Base-by-base conservation (phyloP, 2,797 vertebrate species). In the Mallotus villosus region DNA sequence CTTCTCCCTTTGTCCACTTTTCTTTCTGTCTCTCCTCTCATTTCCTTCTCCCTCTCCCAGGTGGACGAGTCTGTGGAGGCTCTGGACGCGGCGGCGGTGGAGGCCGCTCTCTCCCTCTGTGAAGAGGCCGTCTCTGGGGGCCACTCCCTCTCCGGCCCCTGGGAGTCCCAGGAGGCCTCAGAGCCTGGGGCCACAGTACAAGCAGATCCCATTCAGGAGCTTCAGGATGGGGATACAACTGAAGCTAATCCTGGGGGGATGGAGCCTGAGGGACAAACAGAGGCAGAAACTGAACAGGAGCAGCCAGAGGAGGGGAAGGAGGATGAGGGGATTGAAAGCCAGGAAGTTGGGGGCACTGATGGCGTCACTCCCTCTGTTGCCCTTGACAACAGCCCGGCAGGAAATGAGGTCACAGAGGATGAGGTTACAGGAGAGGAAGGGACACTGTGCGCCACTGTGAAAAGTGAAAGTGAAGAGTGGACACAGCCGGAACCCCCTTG, bases 61-160 rank as follows among this genome's bases (percentile, higher is more conserved):
- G 97, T 97, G 51, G 97, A 98, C 0, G 97, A 98, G 83, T 94
- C 96, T 24, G 96, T 96, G 68, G 97, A 98, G 84, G 97, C 93
- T 61, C 87, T 99, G 87, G 97, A 98, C 74, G 96, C 96, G 8
- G 97, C 97, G 16, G 96, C 97, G 3, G 97, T 98, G 68, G 97
- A 99, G 89, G 97, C 96, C 4, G 97, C 97, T 22, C 90, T 99
- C 1, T 98, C 97, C 55, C 95, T 99, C 53, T 99, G 97, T 0
- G 97, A 98, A 87, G 97, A 98, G 75, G 95, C 95, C 0, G 95
- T 89, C 5, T 89, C 96, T 70, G 96, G 95, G 29, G 93, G 95
- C 59, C 97, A 98, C 89, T 90, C 95, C 1, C 92, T 99, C 21
- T 93, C 95, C 12, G 95, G 95, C 27, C 97, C 97, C 0, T 99